Conservation (phyloP, 2,888 invertebrate genomes). For the Xanthia icteritia region DNA sequence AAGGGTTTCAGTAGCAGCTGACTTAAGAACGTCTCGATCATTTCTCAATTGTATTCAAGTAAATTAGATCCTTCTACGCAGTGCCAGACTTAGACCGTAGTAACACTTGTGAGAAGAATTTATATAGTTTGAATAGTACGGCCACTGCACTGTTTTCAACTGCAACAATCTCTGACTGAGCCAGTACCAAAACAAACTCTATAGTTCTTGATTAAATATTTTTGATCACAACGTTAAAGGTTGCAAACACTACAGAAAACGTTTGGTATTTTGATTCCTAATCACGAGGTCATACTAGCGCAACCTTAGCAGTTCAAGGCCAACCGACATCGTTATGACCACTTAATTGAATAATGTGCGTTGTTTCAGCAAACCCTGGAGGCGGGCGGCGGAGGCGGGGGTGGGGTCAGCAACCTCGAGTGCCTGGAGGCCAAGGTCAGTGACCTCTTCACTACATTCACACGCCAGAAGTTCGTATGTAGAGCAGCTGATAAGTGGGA, state of each 20-base stretch:
- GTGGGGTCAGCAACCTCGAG: slow-evolving; percentile 93
- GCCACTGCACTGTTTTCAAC: not conserved
- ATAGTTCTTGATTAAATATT: not conserved
- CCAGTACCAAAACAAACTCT: not conserved
- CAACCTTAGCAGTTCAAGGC: not conserved
- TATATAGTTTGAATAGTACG: not conserved
- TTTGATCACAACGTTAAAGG: not conserved
- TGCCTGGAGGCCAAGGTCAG: slow-evolving; percentile 94
- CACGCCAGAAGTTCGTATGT: slow-evolving; percentile 36
- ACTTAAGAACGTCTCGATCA: not conserved
- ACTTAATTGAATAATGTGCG: slow-evolving; percentile 43
- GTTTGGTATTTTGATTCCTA: not conserved
- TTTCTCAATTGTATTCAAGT: too few species aligned
- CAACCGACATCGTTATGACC: not conserved
- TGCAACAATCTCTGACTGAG: not conserved
- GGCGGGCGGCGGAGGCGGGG: slow-evolving; percentile 71
- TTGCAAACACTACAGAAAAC: not conserved
- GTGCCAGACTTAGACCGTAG: not conserved
- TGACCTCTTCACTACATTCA: slow-evolving; percentile 59
- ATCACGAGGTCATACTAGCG: not conserved
- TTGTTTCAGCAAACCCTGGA: slow-evolving; percentile 89
- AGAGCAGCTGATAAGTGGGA: slow-evolving; percentile 18
- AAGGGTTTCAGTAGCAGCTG: not conserved
- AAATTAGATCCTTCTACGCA: too few species aligned
- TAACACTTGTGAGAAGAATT: not conserved